These are phyloP conservation scores for Armadillidium nasatum DNA, from an alignment of 1,140 invertebrate genomes.

Conservation along the genomic window DNA sequence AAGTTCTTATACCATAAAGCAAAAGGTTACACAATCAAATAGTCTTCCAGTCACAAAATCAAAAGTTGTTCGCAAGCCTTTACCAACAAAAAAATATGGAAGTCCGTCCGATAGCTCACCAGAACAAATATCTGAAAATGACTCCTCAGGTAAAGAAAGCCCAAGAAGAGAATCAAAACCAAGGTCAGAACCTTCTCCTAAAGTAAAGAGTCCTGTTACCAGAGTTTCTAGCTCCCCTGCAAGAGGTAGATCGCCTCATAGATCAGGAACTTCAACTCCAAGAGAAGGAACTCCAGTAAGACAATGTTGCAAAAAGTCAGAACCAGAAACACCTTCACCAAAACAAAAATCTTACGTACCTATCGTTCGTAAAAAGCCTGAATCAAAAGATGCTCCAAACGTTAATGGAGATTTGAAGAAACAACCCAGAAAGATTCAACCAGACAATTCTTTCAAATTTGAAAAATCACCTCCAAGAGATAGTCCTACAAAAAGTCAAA, in stretches of 20 bases:
- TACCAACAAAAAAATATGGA: neutral
- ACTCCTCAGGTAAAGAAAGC: neutral
- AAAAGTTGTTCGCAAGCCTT: neutral
- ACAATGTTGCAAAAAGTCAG: conserved; percentile 30
- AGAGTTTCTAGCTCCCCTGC: conserved; percentile 24
- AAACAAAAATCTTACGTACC: neutral
- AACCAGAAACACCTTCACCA: neutral
- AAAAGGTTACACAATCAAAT: too few relatives aligned
- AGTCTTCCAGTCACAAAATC: neutral
- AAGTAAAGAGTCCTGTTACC: conserved; percentile 17
- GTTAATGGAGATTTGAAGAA: conserved; percentile 11
- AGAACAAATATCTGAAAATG: neutral
- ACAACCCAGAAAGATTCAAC: neutral
- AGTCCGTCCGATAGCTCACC: neutral
- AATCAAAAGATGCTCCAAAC: conserved; percentile 17
- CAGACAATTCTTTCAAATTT: neutral
- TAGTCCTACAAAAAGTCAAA: conserved; percentile 28
- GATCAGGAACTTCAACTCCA: conserved; percentile 26
- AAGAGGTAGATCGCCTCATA: conserved; percentile 26
- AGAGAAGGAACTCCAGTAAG: conserved; percentile 34
- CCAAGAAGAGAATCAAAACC: neutral
- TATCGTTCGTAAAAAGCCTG: neutral
- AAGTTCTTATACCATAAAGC: neutral
- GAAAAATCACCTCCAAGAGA: neutral
- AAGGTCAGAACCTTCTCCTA: neutral